Percentiles rank a stretch among this genome's conserved stretches.
phyloP scores from a whole-genome alignment of 2,113 vertebrate genomes.

The Cyanoderma ruficeps region DNA sequence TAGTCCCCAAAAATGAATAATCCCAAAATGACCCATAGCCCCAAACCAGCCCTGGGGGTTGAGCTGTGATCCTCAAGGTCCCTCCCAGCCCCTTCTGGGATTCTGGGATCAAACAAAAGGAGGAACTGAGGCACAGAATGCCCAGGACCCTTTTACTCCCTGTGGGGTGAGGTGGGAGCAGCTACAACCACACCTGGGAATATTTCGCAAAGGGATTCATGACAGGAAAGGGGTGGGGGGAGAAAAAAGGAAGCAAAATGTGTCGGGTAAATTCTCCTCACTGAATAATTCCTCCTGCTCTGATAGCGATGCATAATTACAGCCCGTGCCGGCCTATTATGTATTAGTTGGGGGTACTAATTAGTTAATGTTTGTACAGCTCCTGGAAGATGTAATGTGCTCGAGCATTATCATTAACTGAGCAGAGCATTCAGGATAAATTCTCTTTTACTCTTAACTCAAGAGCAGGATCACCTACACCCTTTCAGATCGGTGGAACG shows the following conservation, averaged over 20 bases:
- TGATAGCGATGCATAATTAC: slow-evolving; percentile 62
- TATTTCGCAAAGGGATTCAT: neutral
- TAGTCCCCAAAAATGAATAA: neutral
- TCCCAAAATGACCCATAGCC: accelerated
- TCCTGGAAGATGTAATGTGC: slow-evolving; percentile 33
- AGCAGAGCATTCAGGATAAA: neutral
- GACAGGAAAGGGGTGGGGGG: neutral
- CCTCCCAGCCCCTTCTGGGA: neutral
- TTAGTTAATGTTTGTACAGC: slow-evolving; percentile 72
- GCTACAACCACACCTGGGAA: neutral
- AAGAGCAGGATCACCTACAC: neutral
- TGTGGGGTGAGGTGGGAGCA: neutral
- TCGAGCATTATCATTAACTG: slow-evolving; percentile 57
- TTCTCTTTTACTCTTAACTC: slow-evolving; percentile 6
- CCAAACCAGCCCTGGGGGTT: neutral
- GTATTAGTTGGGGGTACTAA: slow-evolving; percentile 63
- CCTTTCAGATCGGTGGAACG: neutral
- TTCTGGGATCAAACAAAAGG: neutral
- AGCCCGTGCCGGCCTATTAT: slow-evolving; percentile 32
- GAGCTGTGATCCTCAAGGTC: neutral
- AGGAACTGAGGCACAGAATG: accelerated
- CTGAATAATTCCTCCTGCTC: slow-evolving; percentile 37
- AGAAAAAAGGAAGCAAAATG: neutral
- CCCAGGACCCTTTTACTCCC: neutral
- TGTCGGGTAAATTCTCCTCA: slow-evolving; percentile 38